phyloP scores from a whole-genome alignment of 1,140 invertebrate species.

The Drosophila gunungcola region DNA sequence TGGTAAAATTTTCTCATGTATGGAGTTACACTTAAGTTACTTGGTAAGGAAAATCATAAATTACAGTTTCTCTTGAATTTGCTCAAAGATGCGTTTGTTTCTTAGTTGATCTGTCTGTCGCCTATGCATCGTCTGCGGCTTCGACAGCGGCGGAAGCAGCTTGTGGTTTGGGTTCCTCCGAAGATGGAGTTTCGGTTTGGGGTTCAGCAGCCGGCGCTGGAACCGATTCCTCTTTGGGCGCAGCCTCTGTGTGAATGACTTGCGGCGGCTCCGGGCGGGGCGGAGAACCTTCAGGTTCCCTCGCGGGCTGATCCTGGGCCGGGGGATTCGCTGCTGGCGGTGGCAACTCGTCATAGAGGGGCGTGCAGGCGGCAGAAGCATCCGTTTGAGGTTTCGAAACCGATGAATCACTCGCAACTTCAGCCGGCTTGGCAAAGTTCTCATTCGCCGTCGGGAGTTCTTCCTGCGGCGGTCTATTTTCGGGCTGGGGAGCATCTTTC shows the following conservation, averaged over 20 bases:
- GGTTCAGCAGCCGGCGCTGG: slow-evolving; percentile 27
- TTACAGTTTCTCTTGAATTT: slow-evolving; percentile 46
- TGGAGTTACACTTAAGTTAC: slow-evolving; percentile 45
- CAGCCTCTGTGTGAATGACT: slow-evolving; percentile 18
- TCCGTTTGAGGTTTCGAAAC: slow-evolving; percentile 36
- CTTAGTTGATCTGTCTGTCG: slow-evolving; percentile 32
- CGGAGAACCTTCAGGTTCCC: slow-evolving; percentile 1
- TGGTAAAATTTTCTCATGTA: slow-evolving; percentile 42
- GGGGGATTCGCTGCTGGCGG: slow-evolving; percentile 35
- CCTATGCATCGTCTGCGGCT: slow-evolving; percentile 40
- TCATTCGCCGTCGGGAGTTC: not conserved
- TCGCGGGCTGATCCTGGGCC: not conserved
- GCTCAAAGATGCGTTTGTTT: slow-evolving; percentile 30
- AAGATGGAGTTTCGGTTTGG: slow-evolving; percentile 10
- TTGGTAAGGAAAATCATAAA: slow-evolving; percentile 57
- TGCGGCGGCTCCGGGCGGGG: slow-evolving; percentile 13
- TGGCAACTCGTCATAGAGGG: slow-evolving; percentile 74
- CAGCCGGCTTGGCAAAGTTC: slow-evolving; percentile 33
- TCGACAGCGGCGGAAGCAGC: slow-evolving; percentile 1
- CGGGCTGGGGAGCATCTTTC: slow-evolving; percentile 5
- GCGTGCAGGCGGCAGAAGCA: slow-evolving; percentile 64
- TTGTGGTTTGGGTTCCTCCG: slow-evolving; percentile 15
- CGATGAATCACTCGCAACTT: slow-evolving; percentile 12
- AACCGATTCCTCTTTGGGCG: slow-evolving; percentile 29
- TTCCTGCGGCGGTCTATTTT: slow-evolving; percentile 1